Evolutionary conservation across 2,797 vertebrate species (phyloP).

Genomic region (Cygnus olor): DNA sequence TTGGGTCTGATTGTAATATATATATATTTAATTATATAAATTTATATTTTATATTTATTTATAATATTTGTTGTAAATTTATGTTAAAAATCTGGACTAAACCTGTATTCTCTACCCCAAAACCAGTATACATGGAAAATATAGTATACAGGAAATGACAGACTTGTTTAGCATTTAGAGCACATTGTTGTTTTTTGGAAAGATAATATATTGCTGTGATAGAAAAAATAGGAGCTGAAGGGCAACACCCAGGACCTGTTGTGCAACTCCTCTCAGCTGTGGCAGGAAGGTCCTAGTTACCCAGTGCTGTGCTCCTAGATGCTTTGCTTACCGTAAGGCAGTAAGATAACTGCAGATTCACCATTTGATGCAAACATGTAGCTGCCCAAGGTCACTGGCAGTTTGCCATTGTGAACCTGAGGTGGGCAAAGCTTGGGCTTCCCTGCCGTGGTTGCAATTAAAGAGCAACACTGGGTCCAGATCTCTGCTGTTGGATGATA

Average conservation of each 20-base stretch:
- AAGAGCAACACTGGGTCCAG: constrained; percentile 5
- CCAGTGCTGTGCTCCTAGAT: not conserved
- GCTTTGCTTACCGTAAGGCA: not conserved
- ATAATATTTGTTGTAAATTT: too few relatives aligned
- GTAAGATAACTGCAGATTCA: not conserved
- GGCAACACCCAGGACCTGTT: not conserved
- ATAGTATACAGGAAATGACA: not conserved
- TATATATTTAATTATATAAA: too few relatives aligned
- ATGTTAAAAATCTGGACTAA: not conserved
- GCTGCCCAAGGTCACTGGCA: constrained; percentile 7
- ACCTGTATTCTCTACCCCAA: fast-evolving
- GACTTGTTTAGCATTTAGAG: not conserved
- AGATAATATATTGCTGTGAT: fast-evolving
- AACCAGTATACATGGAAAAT: not conserved
- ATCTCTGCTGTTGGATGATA: not conserved
- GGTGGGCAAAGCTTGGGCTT: not conserved
- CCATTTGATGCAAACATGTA: not conserved
- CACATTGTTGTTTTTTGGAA: not conserved
- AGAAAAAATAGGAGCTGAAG: not conserved
- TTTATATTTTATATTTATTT: too few relatives aligned
- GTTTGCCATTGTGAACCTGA: not conserved
- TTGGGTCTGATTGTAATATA: too few relatives aligned
- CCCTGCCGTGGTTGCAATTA: constrained; percentile 46
- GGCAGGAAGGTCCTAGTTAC: not conserved
- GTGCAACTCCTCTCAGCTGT: fast-evolving